phyloP scores from a whole-genome alignment of 2,797 vertebrate genomes.

The Todus mexicanus region DNA sequence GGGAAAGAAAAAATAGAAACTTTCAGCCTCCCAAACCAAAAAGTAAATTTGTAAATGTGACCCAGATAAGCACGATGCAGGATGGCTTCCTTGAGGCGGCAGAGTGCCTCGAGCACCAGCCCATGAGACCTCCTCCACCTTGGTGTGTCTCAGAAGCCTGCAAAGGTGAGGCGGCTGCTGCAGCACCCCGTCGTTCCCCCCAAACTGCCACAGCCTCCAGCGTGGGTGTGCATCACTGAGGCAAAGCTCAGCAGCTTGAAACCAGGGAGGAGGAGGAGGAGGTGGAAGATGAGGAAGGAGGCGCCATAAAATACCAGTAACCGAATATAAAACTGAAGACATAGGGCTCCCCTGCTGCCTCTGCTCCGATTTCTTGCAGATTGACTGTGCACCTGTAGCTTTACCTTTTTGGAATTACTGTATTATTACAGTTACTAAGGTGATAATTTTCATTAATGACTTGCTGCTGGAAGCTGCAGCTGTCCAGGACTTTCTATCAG shows the following conservation, averaged over 20 bases:
- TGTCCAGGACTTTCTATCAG: neutral
- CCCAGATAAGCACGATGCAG: neutral
- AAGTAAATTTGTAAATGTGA: constrained; percentile 22
- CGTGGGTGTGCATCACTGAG: neutral
- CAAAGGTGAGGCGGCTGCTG: neutral
- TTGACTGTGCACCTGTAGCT: neutral
- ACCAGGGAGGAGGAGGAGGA: neutral
- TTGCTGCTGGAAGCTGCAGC: neutral
- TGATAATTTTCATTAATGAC: neutral
- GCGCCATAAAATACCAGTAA: neutral
- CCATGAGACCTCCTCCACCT: neutral
- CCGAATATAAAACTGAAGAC: neutral
- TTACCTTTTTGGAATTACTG: neutral
- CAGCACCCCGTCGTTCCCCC: neutral
- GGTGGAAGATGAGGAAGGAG: too few species aligned
- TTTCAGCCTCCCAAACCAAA: neutral
- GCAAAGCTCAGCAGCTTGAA: neutral
- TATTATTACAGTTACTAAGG: constrained; percentile 8
- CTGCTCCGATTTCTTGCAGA: neutral
- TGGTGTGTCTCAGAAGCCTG: neutral
- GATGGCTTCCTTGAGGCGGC: constrained; percentile 1
- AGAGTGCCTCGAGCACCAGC: neutral
- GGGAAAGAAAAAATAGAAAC: constrained; percentile 12
- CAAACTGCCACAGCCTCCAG: neutral
- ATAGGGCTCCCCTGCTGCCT: neutral